A percentile compares a stretch with the other conserved stretches of the same genome.
Evolutionary conservation across 2,113 vertebrate genomes (phyloP).

Genomic region (Hydropotes inermis): DNA sequence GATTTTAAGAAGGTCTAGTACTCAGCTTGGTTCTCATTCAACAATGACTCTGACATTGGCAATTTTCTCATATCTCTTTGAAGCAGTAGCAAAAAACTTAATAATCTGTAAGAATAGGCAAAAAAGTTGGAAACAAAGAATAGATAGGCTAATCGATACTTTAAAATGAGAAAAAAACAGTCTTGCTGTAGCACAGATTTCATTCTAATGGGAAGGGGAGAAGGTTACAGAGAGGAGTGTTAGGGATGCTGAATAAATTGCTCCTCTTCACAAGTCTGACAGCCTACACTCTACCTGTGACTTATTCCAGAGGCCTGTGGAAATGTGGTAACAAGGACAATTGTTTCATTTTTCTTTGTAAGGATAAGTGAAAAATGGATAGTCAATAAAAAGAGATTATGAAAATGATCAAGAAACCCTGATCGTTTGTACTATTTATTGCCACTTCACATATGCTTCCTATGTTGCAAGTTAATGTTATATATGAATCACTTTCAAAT

Average conservation of each 20-base stretch:
- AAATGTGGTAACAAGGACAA: background rate
- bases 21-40: background rate
- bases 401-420: background rate
- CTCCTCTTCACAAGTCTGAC: background rate
- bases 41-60: background rate
- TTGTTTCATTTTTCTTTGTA: background rate
- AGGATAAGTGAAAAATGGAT: background rate
- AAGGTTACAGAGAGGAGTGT: background rate
- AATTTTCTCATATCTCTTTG: constrained; percentile 27
- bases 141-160: background rate
- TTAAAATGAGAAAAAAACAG: background rate
- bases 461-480: background rate
- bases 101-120: background rate
- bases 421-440: background rate
- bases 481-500: background rate
- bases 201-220: background rate
- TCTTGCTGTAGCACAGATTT: background rate
- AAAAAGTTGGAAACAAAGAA: constrained; percentile 21
- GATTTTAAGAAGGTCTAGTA: background rate
- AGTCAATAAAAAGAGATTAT: background rate
- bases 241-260: background rate
- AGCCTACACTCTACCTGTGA: background rate
- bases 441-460: background rate
- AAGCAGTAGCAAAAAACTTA: background rate
- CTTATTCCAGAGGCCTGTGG: background rate